Evolutionary conservation across 2,888 invertebrate genomes (phyloP).

Genomic region (Dasypolia templi): DNA sequence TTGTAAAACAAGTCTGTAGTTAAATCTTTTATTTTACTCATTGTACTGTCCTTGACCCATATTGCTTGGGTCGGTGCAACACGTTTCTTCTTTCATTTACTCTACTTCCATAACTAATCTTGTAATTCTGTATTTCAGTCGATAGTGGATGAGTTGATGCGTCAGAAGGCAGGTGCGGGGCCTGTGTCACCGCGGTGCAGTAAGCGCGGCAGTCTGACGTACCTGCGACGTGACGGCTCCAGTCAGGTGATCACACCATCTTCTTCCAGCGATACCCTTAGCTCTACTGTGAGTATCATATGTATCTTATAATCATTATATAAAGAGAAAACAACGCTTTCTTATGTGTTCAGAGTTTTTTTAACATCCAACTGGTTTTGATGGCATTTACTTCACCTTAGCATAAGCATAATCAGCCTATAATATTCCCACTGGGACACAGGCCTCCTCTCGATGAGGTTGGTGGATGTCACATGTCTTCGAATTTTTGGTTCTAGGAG

Average conservation of each 20-base stretch:
- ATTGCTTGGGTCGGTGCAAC: background rate
- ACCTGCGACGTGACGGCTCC: conserved; percentile 94
- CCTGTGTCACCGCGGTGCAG: conserved; percentile 87
- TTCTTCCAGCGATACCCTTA: conserved; percentile 88
- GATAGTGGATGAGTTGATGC: conserved; percentile 97
- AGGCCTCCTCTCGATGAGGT: no score
- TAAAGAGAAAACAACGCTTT: background rate
- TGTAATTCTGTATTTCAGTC: conserved; percentile 90
- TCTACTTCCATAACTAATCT: background rate
- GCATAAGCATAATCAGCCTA: no score
- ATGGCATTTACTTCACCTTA: background rate
- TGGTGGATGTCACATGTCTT: no score
- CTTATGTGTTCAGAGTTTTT: background rate
- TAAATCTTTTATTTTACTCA: background rate
- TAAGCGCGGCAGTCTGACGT: conserved; percentile 92
- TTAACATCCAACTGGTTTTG: background rate
- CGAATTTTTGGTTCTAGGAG: no score
- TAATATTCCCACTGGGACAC: no score
- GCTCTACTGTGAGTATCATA: conserved; percentile 82
- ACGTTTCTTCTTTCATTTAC: background rate
- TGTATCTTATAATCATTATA: no score
- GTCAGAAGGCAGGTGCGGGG: conserved; percentile 92
- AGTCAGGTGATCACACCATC: conserved; percentile 91
- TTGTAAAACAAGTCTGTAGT: background rate
- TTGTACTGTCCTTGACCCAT: background rate